A percentile compares a stretch with the other conserved stretches of the same genome.
These are phyloP conservation scores for Brachyhypopomus occidentalis DNA, from an alignment of 2,113 vertebrate genomes.

Conservation along the genomic window DNA sequence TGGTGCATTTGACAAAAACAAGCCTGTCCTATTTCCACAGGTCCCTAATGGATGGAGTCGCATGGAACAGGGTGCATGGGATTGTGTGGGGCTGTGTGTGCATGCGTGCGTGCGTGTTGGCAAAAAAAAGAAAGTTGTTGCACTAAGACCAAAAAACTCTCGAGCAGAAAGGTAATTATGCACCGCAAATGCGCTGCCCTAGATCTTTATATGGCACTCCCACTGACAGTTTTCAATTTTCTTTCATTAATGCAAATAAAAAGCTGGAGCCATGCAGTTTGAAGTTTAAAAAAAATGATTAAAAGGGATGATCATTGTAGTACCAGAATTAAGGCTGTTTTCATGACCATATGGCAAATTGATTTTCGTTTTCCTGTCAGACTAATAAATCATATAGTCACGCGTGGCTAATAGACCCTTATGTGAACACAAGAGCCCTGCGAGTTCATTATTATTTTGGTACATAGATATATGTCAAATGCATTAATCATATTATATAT, in stretches of 20 bases:
- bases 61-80: background rate
- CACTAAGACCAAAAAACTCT: conserved; percentile 58
- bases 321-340: conserved; percentile 22
- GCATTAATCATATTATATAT: too few species aligned
- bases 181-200: conserved; percentile 62
- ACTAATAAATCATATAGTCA: too few species aligned
- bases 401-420: background rate
- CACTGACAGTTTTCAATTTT: conserved; percentile 68
- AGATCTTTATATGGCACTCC: conserved; percentile 65
- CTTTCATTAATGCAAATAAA: conserved; percentile 71
- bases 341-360: background rate
- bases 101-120: background rate
- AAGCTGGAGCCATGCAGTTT: conserved; percentile 55
- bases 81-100: conserved; percentile 14
- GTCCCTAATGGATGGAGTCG: conserved; percentile 30
- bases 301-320: conserved; percentile 56
- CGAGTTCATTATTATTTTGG: too few species aligned
- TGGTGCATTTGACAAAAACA: conserved; percentile 17
- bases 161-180: conserved; percentile 69
- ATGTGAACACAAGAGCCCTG: background rate
- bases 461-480: too few species aligned
- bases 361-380: background rate
- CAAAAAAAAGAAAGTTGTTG: conserved; percentile 45
- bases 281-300: conserved; percentile 63
- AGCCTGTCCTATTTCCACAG: conserved; percentile 37